Percentiles rank a stretch among this genome's conserved stretches.
phyloP scores from a whole-genome alignment of 2,113 vertebrate genomes.

The Oreotragus oreotragus region DNA sequence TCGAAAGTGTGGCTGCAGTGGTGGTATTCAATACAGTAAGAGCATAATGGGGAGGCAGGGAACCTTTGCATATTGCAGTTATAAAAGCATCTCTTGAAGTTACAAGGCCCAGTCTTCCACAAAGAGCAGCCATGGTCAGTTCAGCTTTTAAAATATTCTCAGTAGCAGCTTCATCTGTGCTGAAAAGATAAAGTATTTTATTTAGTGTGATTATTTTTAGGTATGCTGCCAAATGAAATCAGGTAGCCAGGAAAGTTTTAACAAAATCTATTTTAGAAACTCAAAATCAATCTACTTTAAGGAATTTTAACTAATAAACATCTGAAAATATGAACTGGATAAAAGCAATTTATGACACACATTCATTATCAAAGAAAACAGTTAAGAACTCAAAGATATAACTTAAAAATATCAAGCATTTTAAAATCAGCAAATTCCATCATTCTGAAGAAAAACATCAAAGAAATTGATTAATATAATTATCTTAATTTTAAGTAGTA shows the following conservation, averaged over 20 bases:
- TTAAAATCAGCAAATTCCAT: background rate
- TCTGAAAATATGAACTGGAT: background rate
- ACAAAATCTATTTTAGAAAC: background rate
- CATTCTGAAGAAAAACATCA: background rate
- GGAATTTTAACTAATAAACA: conserved; percentile 34
- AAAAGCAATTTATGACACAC: conserved; percentile 10
- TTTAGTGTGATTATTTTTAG: conserved; percentile 37
- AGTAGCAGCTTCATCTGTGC: conserved; percentile 97
- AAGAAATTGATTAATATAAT: background rate
- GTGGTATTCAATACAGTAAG: conserved; percentile 93
- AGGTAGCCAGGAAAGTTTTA: background rate
- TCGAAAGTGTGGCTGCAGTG: conserved; percentile 84
- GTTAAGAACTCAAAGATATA: background rate
- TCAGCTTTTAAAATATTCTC: conserved; percentile 99
- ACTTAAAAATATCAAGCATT: conserved; percentile 10
- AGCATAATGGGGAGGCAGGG: conserved; percentile 96
- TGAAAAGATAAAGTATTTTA: conserved; percentile 74
- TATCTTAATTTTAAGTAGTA: background rate
- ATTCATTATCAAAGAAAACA: background rate
- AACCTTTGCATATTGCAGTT: conserved; percentile 98
- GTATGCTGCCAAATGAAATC: background rate
- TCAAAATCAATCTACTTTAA: background rate
- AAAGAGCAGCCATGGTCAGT: conserved; percentile 95
- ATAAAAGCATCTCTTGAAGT: conserved; percentile 99
- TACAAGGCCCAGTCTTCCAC: conserved; percentile 92